Evolutionary conservation across 1,140 invertebrate species (phyloP).

Genomic region (Harlomillsia oculata): DNA sequence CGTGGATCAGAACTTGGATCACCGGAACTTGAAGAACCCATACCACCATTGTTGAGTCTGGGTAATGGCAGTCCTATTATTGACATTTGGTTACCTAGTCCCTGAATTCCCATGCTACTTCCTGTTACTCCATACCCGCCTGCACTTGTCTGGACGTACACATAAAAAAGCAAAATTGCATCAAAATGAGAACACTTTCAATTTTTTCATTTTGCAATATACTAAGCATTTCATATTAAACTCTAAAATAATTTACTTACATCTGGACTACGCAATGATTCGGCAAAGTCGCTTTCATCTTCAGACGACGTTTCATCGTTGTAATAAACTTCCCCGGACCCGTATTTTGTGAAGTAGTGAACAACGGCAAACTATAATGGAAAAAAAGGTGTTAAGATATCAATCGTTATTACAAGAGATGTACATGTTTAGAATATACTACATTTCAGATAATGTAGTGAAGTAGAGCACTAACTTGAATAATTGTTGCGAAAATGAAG

Average conservation of each 20-base stretch:
- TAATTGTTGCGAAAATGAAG: conserved; percentile 78
- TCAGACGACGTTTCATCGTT: conserved; percentile 53
- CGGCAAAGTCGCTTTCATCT: conserved; percentile 48
- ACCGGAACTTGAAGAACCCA: conserved; percentile 8
- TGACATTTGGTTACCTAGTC: conserved; percentile 24
- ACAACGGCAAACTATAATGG: conserved; percentile 64
- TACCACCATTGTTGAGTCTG: conserved; percentile 23
- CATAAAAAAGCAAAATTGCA: neutral
- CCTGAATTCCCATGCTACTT: neutral
- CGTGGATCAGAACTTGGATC: neutral
- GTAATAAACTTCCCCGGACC: conserved; percentile 74
- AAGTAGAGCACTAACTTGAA: conserved; percentile 47
- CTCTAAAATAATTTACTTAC: neutral
- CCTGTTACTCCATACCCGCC: neutral
- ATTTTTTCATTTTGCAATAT: too few species aligned
- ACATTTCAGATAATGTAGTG: neutral
- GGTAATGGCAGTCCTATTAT: conserved; percentile 28
- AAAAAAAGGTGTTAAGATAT: conserved; percentile 28
- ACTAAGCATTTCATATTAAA: neutral
- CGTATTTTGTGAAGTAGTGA: conserved; percentile 81
- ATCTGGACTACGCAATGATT: conserved; percentile 23
- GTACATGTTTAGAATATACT: neutral
- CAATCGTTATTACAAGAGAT: neutral
- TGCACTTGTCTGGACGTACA: neutral
- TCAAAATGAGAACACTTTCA: too few species aligned